Evolutionary conservation across 2,888 invertebrate genomes (phyloP).

Genomic region (Cryptops parisi): DNA sequence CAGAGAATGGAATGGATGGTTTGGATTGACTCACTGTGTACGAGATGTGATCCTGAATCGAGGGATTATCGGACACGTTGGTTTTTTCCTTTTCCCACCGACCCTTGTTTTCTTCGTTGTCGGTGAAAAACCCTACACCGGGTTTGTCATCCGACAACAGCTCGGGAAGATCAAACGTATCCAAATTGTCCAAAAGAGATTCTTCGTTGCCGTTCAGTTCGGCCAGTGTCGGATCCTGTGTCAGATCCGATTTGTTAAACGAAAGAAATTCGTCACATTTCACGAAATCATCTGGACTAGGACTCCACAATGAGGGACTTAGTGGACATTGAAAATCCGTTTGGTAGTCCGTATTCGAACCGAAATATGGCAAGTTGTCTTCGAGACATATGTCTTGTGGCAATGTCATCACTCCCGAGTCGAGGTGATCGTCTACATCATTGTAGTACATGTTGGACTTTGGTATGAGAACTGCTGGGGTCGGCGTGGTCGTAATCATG

Average conservation of each 20-base stretch:
- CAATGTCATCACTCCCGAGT: conserved; percentile 4
- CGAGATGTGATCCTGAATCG: background rate
- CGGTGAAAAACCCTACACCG: conserved; percentile 9
- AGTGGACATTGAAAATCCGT: conserved; percentile 3
- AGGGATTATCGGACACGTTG: background rate
- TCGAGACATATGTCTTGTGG: conserved; percentile 6
- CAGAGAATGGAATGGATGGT: background rate
- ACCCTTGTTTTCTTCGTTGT: conserved; percentile 2
- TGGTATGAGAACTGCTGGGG: conserved; percentile 4
- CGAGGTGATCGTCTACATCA: background rate
- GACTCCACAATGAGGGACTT: conserved; percentile 6
- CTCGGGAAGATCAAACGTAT: conserved; percentile 76
- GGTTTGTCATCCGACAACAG: conserved; percentile 50
- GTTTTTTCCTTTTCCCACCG: conserved; percentile 6
- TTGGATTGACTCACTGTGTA: background rate
- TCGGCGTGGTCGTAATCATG: background rate
- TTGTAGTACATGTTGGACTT: background rate
- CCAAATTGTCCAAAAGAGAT: conserved; percentile 63
- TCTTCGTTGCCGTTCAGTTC: conserved; percentile 72
- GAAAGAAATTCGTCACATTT: background rate
- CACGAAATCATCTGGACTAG: conserved; percentile 6
- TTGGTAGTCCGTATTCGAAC: background rate
- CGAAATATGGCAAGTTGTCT: conserved; percentile 5
- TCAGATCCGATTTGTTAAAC: background rate
- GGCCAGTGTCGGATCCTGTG: conserved; percentile 50